Conservation (phyloP, 1,140 invertebrate species). For the Lerema accius region DNA sequence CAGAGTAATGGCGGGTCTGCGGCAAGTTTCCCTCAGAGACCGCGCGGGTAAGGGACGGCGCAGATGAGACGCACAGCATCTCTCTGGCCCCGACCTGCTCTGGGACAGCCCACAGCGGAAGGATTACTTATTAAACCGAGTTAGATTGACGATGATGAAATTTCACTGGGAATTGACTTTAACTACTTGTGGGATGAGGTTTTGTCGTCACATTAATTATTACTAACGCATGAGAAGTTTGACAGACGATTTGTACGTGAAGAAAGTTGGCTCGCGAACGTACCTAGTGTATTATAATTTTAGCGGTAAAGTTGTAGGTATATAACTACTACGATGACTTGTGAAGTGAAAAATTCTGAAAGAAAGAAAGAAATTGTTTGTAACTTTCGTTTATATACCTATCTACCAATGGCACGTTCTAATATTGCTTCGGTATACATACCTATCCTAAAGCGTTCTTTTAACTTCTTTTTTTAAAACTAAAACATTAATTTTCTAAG, state of each 20-base stretch:
- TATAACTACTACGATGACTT: not conserved
- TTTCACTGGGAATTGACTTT: conserved; percentile 81
- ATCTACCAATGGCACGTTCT: too few species aligned
- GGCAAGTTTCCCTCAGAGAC: conserved; percentile 69
- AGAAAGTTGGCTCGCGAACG: conserved; percentile 20
- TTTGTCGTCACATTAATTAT: conserved; percentile 73
- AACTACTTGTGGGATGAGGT: conserved; percentile 73
- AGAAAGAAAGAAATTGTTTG: too few species aligned
- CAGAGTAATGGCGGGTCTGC: conserved; percentile 53
- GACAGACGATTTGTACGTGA: conserved; percentile 17
- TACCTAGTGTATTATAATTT: not conserved
- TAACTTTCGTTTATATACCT: too few species aligned
- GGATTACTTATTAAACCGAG: conserved; percentile 78
- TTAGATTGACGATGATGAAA: conserved; percentile 82
- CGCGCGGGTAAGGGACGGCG: conserved; percentile 68
- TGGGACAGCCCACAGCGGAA: conserved; percentile 72
- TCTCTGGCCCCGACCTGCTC: conserved; percentile 64
- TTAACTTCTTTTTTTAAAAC: too few species aligned
- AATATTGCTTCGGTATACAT: too few species aligned
- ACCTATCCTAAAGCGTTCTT: too few species aligned
- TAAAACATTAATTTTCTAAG: too few species aligned
- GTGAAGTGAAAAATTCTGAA: too few species aligned
- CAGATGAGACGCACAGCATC: conserved; percentile 69
- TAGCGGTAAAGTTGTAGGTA: conserved; percentile 9
- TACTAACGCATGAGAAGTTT: conserved; percentile 43